Evolutionary conservation across 2,113 vertebrate genomes (phyloP).

Genomic region (Microcebus jonahi): DNA sequence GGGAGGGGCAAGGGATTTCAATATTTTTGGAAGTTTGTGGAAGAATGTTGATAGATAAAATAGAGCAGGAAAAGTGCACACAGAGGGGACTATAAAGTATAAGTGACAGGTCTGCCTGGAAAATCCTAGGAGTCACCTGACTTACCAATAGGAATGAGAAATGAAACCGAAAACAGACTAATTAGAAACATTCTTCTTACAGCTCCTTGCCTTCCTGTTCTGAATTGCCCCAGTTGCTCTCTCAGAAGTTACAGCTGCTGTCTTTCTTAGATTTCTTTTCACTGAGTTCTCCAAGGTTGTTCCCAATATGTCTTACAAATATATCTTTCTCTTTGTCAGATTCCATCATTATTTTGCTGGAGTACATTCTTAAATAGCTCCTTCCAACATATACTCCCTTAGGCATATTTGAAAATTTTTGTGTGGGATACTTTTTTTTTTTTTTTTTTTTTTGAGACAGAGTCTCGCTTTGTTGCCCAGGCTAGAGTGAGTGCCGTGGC

Average conservation of each 20-base stretch:
- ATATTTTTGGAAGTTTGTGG: background rate
- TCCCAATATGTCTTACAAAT: background rate
- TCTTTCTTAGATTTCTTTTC: background rate
- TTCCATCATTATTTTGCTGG: background rate
- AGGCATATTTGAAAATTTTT: constrained; percentile 19
- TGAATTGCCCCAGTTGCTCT: background rate
- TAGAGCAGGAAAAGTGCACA: background rate
- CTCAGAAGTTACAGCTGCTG: background rate
- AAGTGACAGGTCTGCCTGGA: background rate
- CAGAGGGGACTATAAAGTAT: background rate
- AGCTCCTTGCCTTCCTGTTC: background rate
- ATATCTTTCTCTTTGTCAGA: background rate
- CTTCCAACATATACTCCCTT: background rate
- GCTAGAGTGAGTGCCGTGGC: too few relatives aligned
- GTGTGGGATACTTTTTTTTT: background rate
- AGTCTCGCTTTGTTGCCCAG: too few relatives aligned
- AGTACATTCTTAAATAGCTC: background rate
- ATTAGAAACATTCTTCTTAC: background rate
- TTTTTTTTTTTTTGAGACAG: too few relatives aligned
- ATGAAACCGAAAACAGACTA: background rate
- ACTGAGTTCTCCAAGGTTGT: background rate
- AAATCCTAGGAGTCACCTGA: background rate
- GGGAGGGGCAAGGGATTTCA: background rate
- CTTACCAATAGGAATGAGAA: background rate
- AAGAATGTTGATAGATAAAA: background rate